Base-by-base conservation (phyloP, 30 jellyfish, hydroid and myxozoan species). In the Aurelia aurita complex sp. Pacific region DNA sequence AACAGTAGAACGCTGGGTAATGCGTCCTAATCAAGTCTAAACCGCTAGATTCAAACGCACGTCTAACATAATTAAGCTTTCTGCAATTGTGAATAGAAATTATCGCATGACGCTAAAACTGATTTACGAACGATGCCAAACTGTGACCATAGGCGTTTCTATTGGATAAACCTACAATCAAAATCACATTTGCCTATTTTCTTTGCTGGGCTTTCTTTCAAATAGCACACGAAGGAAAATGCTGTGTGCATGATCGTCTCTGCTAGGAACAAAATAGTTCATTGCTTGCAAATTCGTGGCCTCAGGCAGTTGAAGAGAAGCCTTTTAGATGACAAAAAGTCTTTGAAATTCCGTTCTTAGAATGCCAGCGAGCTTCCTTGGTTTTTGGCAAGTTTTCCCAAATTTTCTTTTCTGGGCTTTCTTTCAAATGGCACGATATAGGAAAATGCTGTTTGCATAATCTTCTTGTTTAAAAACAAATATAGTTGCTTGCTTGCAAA, bases 1-100 rank as follows among this genome's bases (percentile, higher is more conserved):
- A 79, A 79, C 89, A 75, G 75, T 75, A 79, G 80, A 79, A 79
- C 89, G 89, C 80, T 79, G 89, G 89, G 67, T 79, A 66, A 79
- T 64, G 35, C 75, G 19, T 43, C 80, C 51, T 79, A 79, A 79
- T 64, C 89, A 79, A 79, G 73, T 65, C 67, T 64, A 63, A 79
- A 77, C 64, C 89, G 52, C 46, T 52, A 33, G 80, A 70, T 79
- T 65, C 69, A 79, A 65, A 65, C 71, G 80, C 67, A 65, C 69
- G 89, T 62, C 73, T 66, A 32, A 66, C 80, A 52, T 64, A 64
- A 79, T 79, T 64, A 79, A 66, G 89, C 80, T 64, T 79, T 79
- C 62, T 79, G 64, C 81, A 55, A 65, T 40, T 79, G 18, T 64
- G 73, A 79, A 79, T 64, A 66, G 89, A 65, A 79, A 65, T 79